phyloP scores from a whole-genome alignment of 2,797 vertebrate species.

The Euphonia xanthogaster region DNA sequence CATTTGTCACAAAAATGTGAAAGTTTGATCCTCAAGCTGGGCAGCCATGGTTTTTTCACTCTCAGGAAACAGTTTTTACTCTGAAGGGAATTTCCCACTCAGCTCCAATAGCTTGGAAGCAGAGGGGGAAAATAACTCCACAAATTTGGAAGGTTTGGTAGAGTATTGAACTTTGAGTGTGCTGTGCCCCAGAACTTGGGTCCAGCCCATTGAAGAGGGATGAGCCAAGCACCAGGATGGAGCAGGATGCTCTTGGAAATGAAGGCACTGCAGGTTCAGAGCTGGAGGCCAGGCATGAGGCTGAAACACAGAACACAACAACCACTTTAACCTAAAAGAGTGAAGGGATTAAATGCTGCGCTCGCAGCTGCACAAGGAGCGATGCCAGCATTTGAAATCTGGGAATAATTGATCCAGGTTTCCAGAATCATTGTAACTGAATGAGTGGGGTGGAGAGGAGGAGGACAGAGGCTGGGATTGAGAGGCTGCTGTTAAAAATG shows the following conservation, averaged over 20 bases:
- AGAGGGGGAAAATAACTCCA: not conserved
- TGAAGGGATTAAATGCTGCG: not conserved
- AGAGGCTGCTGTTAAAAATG: not conserved
- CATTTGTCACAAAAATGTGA: not conserved
- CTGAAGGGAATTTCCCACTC: not conserved
- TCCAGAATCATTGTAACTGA: not conserved
- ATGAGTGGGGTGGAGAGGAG: not conserved
- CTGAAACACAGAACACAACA: not conserved
- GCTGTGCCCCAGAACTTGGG: not conserved
- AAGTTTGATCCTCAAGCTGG: not conserved
- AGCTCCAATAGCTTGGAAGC: not conserved
- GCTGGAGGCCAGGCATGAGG: not conserved
- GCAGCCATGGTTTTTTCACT: not conserved
- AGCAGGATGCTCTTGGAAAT: not conserved
- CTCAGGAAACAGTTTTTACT: not conserved
- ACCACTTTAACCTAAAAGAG: not conserved
- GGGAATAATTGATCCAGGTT: constrained; percentile 3
- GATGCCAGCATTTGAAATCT: constrained; percentile 8
- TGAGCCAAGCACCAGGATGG: not conserved
- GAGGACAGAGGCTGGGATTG: not conserved
- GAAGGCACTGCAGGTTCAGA: not conserved
- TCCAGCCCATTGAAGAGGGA: not conserved
- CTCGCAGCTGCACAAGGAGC: not conserved
- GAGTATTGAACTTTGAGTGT: not conserved
- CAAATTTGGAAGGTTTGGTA: not conserved